Conservation (phyloP, 1,140 invertebrate species). For the Dolichoris vasculosae region DNA sequence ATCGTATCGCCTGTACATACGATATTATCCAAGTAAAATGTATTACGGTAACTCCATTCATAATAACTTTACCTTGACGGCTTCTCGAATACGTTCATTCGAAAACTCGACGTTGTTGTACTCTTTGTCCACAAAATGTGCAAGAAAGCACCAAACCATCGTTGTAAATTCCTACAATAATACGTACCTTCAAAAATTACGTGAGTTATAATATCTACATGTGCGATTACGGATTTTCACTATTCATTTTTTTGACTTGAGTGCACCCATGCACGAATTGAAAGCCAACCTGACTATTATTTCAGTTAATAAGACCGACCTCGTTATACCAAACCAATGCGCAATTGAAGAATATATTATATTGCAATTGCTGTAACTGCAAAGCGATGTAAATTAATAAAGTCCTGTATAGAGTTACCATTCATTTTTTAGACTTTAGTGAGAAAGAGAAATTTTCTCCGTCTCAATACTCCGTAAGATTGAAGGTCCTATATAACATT, state of each 20-base stretch:
- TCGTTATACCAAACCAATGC: slow-evolving; percentile 24
- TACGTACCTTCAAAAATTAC: not conserved
- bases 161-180: not conserved
- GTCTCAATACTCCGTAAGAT: not conserved
- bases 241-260: not conserved
- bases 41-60: slow-evolving; percentile 19
- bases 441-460: not conserved
- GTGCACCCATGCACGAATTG: not conserved
- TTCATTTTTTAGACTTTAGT: not conserved
- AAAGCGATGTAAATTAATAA: not conserved
- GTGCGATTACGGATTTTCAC: slow-evolving; percentile 26
- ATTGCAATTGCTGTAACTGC: slow-evolving; percentile 44
- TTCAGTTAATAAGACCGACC: slow-evolving; percentile 34
- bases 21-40: slow-evolving; percentile 15
- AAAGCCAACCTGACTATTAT: slow-evolving; percentile 21
- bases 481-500: too few species aligned
- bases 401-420: not conserved
- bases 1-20: not conserved
- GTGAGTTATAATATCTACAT: not conserved
- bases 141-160: not conserved
- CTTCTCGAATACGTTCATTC: not conserved
- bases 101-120: not conserved
- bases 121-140: not conserved
- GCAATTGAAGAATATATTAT: slow-evolving; percentile 46
- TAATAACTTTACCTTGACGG: slow-evolving; percentile 17